These are phyloP conservation scores for Hydrolagus affinis DNA, from an alignment of 2,113 vertebrate species.

Conservation along the genomic window DNA sequence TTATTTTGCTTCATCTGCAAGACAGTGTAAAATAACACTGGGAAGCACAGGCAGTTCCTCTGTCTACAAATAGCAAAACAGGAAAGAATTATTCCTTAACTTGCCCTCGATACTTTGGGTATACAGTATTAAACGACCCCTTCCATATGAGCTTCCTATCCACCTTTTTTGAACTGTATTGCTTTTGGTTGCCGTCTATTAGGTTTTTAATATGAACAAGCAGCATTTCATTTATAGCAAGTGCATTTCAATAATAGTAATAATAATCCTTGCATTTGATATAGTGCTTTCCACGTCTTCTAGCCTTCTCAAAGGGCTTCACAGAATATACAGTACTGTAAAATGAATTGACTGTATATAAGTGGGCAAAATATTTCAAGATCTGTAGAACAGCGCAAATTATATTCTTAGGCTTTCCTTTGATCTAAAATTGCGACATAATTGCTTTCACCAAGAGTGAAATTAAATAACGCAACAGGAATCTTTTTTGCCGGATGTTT, in stretches of 20 bases:
- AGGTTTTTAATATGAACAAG: not conserved
- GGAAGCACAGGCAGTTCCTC: not conserved
- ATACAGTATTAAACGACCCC: slow-evolving; percentile 14
- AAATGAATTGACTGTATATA: too few relatives aligned
- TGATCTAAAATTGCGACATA: not conserved
- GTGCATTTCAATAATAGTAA: too few relatives aligned
- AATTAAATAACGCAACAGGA: not conserved
- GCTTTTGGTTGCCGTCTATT: slow-evolving; percentile 18
- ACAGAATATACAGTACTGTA: too few relatives aligned
- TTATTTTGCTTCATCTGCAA: slow-evolving; percentile 8
- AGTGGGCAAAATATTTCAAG: too few relatives aligned
- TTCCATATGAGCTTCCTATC: slow-evolving; percentile 31
- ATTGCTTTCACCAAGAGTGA: not conserved
- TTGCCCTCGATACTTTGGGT: slow-evolving; percentile 26
- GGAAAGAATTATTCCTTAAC: slow-evolving; percentile 4
- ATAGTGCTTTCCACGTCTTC: too few relatives aligned
- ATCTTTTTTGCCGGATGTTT: too few relatives aligned
- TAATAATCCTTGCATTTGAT: too few relatives aligned
- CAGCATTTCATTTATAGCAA: slow-evolving; percentile 21
- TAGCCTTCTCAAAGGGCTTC: too few relatives aligned
- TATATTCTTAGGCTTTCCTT: slow-evolving; percentile 17
- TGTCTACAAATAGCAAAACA: not conserved
- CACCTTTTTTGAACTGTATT: not conserved
- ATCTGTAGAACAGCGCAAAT: not conserved
- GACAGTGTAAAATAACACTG: not conserved